Conservation (phyloP, 2,113 vertebrate genomes). For the Crypturellus undulatus region DNA sequence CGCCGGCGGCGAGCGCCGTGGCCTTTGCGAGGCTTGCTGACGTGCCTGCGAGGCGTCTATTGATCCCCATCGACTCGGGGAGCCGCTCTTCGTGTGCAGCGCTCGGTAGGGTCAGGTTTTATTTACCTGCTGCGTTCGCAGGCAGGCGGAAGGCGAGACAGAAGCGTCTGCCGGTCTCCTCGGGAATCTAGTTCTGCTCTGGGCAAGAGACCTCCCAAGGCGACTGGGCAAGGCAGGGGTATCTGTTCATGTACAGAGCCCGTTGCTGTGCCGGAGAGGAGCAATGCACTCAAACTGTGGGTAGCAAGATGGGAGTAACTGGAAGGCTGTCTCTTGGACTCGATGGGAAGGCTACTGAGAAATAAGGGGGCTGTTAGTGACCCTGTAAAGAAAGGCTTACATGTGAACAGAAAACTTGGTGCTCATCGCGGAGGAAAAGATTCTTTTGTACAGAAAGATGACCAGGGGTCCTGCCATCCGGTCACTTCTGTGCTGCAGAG, state of each 20-base stretch:
- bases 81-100: not conserved
- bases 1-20: not conserved
- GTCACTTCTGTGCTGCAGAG: not conserved
- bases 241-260: not conserved
- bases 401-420: not conserved
- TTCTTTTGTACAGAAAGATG: not conserved
- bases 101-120: not conserved
- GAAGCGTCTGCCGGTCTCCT: not conserved
- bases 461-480: not conserved
- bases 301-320: not conserved
- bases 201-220: not conserved
- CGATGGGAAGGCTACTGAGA: not conserved
- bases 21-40: not conserved
- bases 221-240: not conserved
- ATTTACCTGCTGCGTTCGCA: not conserved
- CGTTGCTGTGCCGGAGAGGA: not conserved
- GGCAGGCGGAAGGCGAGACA: not conserved
- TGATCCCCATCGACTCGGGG: not conserved
- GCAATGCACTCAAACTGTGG: not conserved
- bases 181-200: not conserved
- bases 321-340: not conserved
- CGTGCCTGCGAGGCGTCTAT: not conserved
- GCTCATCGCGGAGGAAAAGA: not conserved
- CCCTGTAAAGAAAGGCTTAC: not conserved
- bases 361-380: not conserved